Evolutionary conservation across 2,797 vertebrate genomes (phyloP), one percentile per base, ranked within the genome.

Genomic region (Melanotaenia trifasciata): DNA sequence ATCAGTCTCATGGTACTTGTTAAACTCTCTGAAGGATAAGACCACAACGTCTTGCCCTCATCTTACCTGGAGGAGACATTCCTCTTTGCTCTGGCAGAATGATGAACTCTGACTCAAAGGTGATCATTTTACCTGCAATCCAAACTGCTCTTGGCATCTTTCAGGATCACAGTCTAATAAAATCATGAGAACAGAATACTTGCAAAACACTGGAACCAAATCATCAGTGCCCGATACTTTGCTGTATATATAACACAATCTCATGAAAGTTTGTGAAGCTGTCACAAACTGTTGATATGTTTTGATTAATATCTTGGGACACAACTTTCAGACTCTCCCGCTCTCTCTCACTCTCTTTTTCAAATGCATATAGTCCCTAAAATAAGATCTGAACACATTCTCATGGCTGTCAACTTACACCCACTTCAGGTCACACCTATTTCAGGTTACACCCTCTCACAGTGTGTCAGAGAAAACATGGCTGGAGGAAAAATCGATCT

Each of bases 61-160:
- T 14, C 58, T 79, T 66, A 70, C 69, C 58, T 84, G 76, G 45
- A 58, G 28, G 51, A 45, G 54, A 54, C n/a, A 5, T 40, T 38
- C 67, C 26, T 69, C 45, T 75, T 69, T 76, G 36, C 54, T 69
- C 58, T 30, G 26, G 13, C 51, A 62, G 61, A 43, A 45, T 12
- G 1, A 6, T 30, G 54, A 53, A 33, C 32, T 58, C 24, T 3
- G n/a, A 68, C 58, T 77, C 56, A 36, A 60, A 68, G 38, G 28
- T 56, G 45, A 45, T 51, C 28, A 20, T 58, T 30, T 70, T 43
- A 77, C 33, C 22, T 45, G 59, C 64, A 63, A 63, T 35, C 3
- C 26, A 70, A 33, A 67, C 11, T 36, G 40, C 20, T 63, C 59
- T 38, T 26, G 32, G 43, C 7, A 33, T 51, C 22, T 70, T 26